Conservation (phyloP, 2,113 vertebrate species). For the Microtus richardsoni region DNA sequence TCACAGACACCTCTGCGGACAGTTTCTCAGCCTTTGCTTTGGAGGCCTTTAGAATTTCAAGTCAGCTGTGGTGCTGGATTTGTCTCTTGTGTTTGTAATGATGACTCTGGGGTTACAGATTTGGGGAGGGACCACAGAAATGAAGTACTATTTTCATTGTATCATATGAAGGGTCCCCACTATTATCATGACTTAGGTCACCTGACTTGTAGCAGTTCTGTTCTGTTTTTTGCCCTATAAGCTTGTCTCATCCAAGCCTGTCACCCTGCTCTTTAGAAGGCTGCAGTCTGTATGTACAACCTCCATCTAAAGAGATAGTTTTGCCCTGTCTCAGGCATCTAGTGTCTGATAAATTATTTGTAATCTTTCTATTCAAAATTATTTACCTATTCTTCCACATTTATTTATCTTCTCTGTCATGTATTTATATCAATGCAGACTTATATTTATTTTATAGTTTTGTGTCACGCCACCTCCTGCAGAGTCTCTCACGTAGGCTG, state of each 20-base stretch:
- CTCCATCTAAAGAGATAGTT: not conserved
- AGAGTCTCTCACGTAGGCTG: too few species aligned
- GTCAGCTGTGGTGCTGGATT: not conserved
- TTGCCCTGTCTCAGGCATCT: not conserved
- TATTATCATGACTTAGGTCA: not conserved
- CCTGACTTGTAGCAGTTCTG: not conserved
- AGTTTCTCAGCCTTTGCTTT: not conserved
- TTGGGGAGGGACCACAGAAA: not conserved
- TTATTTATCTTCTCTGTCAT: conserved; percentile 1
- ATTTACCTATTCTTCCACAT: not conserved
- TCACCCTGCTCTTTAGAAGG: not conserved
- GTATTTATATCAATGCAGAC: not conserved
- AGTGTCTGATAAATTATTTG: not conserved
- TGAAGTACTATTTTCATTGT: not conserved
- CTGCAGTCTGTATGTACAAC: not conserved
- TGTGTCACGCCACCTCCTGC: too few species aligned
- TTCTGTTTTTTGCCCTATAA: not conserved
- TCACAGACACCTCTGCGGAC: not conserved
- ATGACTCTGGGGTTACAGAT: not conserved
- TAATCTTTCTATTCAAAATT: not conserved
- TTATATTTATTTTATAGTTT: not conserved
- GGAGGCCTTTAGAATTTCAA: not conserved
- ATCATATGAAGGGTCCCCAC: not conserved
- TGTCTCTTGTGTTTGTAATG: not conserved
- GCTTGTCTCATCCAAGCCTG: not conserved